Base-by-base conservation (phyloP, 35 echinoderm and acorn worm species). In the Lytechinus pictus region DNA sequence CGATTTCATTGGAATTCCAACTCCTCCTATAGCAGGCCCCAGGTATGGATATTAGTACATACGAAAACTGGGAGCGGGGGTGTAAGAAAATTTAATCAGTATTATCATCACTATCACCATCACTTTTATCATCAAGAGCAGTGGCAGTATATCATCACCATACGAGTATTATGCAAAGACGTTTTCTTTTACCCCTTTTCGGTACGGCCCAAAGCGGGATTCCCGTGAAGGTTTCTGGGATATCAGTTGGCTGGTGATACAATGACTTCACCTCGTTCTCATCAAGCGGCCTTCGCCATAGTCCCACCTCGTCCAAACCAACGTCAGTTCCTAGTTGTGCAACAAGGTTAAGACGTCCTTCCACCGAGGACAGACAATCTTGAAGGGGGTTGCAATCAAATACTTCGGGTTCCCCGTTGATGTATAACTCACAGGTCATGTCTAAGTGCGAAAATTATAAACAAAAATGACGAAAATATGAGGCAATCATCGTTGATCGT, bases 241-340 rank as follows among this genome's bases (percentile, higher is more conserved):
- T 9, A 57, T 93, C 92, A n/a, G 92, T 93, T 13, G 92, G 92
- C 11, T 54, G 52, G 27, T 93, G 92, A 57, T 93, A 93, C n/a
- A 93, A 54, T 33, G 52, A 27, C 52, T 57, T 93, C n/a, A 93
- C 53, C 54, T 93, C 92, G 13, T 2, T 55, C 3, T 27, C 8
- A 24, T 54, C 52, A 13, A 93, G 54, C 27, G 92, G 92, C 53
- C 92, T 4, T 24, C 19, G 9, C 92, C 92, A 93, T 11, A 93
- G 52, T 57, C 52, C 92, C 54, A 93, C 54, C 53, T 93, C 92
- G 28, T 93, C 92, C 92, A 93, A 24, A 54, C 92, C 92, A 11
- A 54, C 57, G 92, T 93, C n/a, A 13, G 52, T 53, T 28, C 53
- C 92, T 13, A 93, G 54, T 44, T 27, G 0, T 3, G 14, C 16